A percentile compares a stretch with the other conserved stretches of the same genome.
Evolutionary conservation across 2,888 invertebrate genomes (phyloP).

Genomic region (Labia minor): DNA sequence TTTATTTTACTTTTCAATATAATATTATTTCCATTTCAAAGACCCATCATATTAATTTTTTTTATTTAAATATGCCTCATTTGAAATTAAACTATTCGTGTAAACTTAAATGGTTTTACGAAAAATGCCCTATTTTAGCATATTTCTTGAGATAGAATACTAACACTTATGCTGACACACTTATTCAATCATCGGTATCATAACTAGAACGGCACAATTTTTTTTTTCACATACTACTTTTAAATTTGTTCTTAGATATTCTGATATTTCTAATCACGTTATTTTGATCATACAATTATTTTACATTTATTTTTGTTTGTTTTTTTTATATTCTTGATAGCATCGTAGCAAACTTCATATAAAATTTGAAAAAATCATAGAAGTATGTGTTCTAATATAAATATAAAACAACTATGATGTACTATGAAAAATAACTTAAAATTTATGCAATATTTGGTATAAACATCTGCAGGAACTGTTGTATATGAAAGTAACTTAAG

Average conservation of each 20-base stretch:
- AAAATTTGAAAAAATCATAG: conserved; percentile 3
- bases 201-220: conserved; percentile 15
- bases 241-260: not conserved
- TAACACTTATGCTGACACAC: conserved; percentile 13
- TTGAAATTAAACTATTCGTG: not conserved
- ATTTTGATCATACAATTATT: not conserved
- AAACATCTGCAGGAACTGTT: conserved; percentile 28
- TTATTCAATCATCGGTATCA: conserved; percentile 14
- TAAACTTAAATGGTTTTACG: not conserved
- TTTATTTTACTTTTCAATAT: not conserved
- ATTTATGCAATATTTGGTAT: conserved; percentile 27
- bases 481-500: conserved; percentile 24
- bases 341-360: not conserved
- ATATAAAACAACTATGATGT: conserved; percentile 5
- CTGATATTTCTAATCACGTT: not conserved
- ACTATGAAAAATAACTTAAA: conserved; percentile 23
- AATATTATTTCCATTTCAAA: not conserved
- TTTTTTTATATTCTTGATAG: no score
- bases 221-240: not conserved
- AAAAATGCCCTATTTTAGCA: conserved; percentile 14
- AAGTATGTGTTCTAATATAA: not conserved
- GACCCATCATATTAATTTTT: not conserved
- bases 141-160: not conserved
- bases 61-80: no score
- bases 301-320: not conserved